These are phyloP conservation scores for Drosophila antonietae DNA, from an alignment of 2,888 invertebrate species.

Conservation along the genomic window DNA sequence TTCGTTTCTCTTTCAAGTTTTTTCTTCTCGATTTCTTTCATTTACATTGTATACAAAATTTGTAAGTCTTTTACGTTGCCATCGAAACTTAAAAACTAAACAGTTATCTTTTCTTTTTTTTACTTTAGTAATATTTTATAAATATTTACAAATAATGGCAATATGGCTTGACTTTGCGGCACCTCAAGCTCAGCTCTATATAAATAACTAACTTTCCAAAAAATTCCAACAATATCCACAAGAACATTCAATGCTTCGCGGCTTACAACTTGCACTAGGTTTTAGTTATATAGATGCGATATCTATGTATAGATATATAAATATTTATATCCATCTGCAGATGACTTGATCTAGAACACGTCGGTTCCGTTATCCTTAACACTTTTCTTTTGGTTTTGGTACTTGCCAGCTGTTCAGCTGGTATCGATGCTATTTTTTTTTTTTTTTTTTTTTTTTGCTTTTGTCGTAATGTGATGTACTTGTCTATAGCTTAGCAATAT, in stretches of 20 bases:
- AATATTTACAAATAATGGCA: slow-evolving; percentile 78
- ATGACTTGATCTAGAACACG: slow-evolving; percentile 16
- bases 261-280: slow-evolving; percentile 45
- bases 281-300: slow-evolving; percentile 10
- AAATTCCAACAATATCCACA: slow-evolving; percentile 34
- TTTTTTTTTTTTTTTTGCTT: background rate
- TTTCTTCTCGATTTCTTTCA: slow-evolving; percentile 1
- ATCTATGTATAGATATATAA: slow-evolving; percentile 10
- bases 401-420: slow-evolving; percentile 34
- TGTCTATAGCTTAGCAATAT: slow-evolving; percentile 30
- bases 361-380: slow-evolving; percentile 12
- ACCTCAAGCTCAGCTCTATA: slow-evolving; percentile 21
- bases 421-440: slow-evolving; percentile 11
- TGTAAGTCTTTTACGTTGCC: slow-evolving; percentile 69
- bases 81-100: slow-evolving; percentile 41
- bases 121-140: slow-evolving; percentile 56
- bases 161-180: slow-evolving; percentile 53
- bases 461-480: slow-evolving; percentile 48
- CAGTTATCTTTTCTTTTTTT: slow-evolving; percentile 28
- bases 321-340: background rate
- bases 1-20: slow-evolving; percentile 1
- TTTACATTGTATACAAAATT: slow-evolving; percentile 49
- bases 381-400: slow-evolving; percentile 46
- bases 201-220: slow-evolving; percentile 55
- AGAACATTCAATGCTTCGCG: slow-evolving; percentile 61